Percentiles rank a stretch among this genome's conserved stretches.
phyloP scores from a whole-genome alignment of 2,113 vertebrate genomes.

The Neolamprologus devosi region DNA sequence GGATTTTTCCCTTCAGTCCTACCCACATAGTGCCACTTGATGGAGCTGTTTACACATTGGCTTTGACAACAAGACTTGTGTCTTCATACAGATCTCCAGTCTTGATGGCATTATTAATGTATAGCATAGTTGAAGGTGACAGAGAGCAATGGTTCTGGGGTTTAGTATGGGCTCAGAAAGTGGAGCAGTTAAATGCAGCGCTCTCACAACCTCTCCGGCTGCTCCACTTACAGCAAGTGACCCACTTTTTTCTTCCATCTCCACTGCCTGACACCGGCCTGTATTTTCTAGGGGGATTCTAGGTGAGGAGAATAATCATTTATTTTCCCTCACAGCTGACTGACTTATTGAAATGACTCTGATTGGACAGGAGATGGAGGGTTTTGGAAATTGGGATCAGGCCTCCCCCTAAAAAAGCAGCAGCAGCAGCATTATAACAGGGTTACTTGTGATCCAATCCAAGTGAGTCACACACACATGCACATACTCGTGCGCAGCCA shows the following conservation, averaged over 20 bases:
- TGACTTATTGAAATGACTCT: conserved; percentile 3
- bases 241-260: conserved; percentile 51
- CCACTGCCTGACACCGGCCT: conserved; percentile 38
- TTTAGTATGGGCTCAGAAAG: conserved; percentile 56
- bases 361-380: not conserved
- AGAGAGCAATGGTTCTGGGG: conserved; percentile 60
- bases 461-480: conserved; percentile 35
- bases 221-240: conserved; percentile 64
- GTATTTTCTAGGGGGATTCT: conserved; percentile 24
- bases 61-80: not conserved
- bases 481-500: not conserved
- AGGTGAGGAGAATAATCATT: conserved; percentile 14
- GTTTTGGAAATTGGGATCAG: conserved; percentile 18
- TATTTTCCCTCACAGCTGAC: conserved; percentile 32
- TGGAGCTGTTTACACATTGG: conserved; percentile 37
- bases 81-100: not conserved
- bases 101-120: conserved; percentile 57
- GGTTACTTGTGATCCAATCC: conserved; percentile 17
- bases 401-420: not conserved
- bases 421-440: not conserved
- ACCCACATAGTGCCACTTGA: not conserved
- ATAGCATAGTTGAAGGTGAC: conserved; percentile 61
- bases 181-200: conserved; percentile 73
- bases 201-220: conserved; percentile 44
- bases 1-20: not conserved